Evolutionary conservation across 2,797 vertebrate genomes (phyloP).

Genomic region (Sitta carolinensis): DNA sequence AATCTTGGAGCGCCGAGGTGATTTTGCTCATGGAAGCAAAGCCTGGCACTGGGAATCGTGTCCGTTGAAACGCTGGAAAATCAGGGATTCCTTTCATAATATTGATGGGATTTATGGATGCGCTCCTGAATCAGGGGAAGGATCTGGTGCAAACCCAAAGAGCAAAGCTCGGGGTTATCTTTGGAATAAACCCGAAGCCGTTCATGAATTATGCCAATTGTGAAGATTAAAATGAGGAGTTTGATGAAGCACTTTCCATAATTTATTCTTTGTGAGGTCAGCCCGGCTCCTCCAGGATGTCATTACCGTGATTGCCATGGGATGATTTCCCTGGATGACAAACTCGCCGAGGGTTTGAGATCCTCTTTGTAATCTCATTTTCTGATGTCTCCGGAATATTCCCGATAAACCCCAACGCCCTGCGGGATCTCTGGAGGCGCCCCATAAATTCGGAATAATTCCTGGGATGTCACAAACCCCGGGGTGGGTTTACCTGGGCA

Average conservation of each 20-base stretch:
- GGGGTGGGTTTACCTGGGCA: background rate
- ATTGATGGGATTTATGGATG: background rate
- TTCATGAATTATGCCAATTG: background rate
- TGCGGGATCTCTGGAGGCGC: background rate
- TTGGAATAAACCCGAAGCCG: background rate
- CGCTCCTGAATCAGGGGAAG: background rate
- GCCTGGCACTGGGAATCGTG: accelerated
- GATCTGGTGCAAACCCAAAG: background rate
- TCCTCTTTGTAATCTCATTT: background rate
- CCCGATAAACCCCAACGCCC: background rate
- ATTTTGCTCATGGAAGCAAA: background rate
- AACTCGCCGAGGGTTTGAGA: background rate
- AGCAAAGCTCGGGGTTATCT: background rate
- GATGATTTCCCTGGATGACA: background rate
- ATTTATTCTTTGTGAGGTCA: background rate
- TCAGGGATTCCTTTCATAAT: accelerated
- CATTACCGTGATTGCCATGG: background rate
- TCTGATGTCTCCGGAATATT: slow-evolving; percentile 31
- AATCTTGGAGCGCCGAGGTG: background rate
- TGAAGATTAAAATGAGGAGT: background rate
- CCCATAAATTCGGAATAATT: background rate
- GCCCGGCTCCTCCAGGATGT: background rate
- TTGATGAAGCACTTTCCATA: background rate
- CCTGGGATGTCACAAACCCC: background rate
- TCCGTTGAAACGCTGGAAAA: background rate